A percentile compares a stretch with the other conserved stretches of the same genome.
These are phyloP conservation scores for Drosophila kikkawai DNA, from an alignment of 1,140 invertebrate species.

Conservation along the genomic window DNA sequence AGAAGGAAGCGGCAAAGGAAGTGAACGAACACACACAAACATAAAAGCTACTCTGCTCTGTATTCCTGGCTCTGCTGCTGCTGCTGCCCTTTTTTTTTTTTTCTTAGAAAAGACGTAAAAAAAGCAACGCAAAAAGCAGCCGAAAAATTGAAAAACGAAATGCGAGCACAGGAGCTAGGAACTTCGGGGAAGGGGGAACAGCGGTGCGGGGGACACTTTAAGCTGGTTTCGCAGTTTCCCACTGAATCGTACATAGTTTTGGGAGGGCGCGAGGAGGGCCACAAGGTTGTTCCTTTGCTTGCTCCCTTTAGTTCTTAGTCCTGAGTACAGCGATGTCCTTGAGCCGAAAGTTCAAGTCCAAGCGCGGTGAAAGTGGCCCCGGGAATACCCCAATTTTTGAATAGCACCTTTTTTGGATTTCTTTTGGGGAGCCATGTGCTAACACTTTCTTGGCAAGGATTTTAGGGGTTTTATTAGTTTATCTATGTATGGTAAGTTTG, in stretches of 20 bases:
- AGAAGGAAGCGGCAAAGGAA: conserved; percentile 77
- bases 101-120: conserved; percentile 43
- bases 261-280: conserved; percentile 8
- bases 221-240: conserved; percentile 41
- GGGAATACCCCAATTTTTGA: conserved; percentile 13
- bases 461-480: too few species aligned
- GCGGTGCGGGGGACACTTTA: conserved; percentile 5
- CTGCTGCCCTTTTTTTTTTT: conserved; percentile 5
- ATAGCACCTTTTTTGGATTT: not conserved
- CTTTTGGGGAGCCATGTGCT: not conserved
- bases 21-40: conserved; percentile 46
- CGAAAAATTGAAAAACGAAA: conserved; percentile 52
- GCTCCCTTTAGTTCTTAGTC: not conserved
- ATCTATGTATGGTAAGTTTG: too few species aligned
- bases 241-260: conserved; percentile 26
- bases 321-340: conserved; percentile 27
- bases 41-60: conserved; percentile 23
- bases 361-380: conserved; percentile 8
- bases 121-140: conserved; percentile 42
- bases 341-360: conserved; percentile 39
- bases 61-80: conserved; percentile 25
- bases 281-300: not conserved
- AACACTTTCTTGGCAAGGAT: not conserved
- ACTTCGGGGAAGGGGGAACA: not conserved
- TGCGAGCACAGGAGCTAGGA: conserved; percentile 4